These are phyloP conservation scores for Trichonephila inaurata DNA, from an alignment of 1,140 invertebrate species.

Conservation along the genomic window DNA sequence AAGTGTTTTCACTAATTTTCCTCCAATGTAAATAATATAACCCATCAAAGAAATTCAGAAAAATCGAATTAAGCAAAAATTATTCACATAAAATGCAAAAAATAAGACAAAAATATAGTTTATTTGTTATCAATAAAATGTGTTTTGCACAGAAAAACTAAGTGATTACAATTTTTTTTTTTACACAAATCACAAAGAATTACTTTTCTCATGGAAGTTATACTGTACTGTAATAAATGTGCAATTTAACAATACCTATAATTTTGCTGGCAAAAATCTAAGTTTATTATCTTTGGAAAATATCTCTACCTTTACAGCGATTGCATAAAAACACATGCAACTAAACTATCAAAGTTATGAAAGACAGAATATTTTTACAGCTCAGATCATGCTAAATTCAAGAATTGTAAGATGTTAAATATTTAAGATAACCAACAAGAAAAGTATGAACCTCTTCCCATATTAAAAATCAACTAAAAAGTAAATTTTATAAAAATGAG, in stretches of 20 bases:
- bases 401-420: constrained; percentile 8
- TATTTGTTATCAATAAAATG: constrained; percentile 23
- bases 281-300: constrained; percentile 34
- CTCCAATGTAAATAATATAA: too few relatives aligned
- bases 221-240: constrained; percentile 3
- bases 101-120: constrained; percentile 18
- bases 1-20: too few relatives aligned
- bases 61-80: too few relatives aligned
- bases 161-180: not conserved
- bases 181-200: not conserved
- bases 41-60: too few relatives aligned
- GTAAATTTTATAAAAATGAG: constrained; percentile 15
- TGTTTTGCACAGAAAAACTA: not conserved
- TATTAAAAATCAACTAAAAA: not conserved
- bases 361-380: constrained; percentile 49
- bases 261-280: constrained; percentile 43
- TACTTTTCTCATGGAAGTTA: not conserved
- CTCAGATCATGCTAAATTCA: not conserved
- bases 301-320: constrained; percentile 38
- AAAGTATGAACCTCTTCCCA: not conserved
- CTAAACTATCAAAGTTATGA: constrained; percentile 53
- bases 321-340: constrained; percentile 51
- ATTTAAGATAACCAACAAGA: not conserved
- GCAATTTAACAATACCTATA: not conserved
- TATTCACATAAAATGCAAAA: not conserved